Base-by-base conservation (phyloP, 1,140 invertebrate genomes). In the Popillia japonica region DNA sequence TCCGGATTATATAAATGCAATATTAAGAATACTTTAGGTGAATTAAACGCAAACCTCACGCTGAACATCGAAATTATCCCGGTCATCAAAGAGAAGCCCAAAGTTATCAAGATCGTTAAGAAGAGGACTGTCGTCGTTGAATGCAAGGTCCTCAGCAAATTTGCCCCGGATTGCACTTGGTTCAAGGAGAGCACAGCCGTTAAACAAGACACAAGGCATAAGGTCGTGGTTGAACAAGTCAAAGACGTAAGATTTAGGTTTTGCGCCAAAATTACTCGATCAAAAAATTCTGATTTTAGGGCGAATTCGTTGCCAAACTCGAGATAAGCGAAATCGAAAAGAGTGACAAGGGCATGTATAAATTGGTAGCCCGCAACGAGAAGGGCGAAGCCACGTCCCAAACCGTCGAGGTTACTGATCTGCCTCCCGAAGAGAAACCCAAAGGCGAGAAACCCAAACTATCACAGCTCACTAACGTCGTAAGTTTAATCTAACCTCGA, bases 1-100 rank as follows among this genome's bases (percentile, higher is more conserved):
- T 98, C 97, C 82, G 98, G 98, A 48, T 90, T 98, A 41, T 99
- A 99, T 89, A 99, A 99, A 88, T 99, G 98, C 86, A 98, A 97
- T 84, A 97, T 99, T 79, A 99, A 98, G 87, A 99, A 99, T 88
- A 90, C 93, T 80, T 91, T 96, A 85, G 98, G 98, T 81, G 98
- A 99, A 91, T 91, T 98, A 64, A 98, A 98, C 87, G 96, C 97
- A 44, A 99, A 99, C 88, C 90, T 99, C 59, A 98, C 97, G 78
- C 90, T 99, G 78, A 99, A 99, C 88, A 97, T 99, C 88, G 96
- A 98, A 93, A 97, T 97, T 90, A 94, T 96, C 87, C 96, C 96
- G 83, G 95, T 97, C 81, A 96, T 98, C 81, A 96, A 95, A 88
- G 95, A 96, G 86, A 95, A 94, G 84, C 96, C 96, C 55, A 96